Evolutionary conservation across 2,888 invertebrate genomes (phyloP).

Genomic region (Aspidiotus destructor): DNA sequence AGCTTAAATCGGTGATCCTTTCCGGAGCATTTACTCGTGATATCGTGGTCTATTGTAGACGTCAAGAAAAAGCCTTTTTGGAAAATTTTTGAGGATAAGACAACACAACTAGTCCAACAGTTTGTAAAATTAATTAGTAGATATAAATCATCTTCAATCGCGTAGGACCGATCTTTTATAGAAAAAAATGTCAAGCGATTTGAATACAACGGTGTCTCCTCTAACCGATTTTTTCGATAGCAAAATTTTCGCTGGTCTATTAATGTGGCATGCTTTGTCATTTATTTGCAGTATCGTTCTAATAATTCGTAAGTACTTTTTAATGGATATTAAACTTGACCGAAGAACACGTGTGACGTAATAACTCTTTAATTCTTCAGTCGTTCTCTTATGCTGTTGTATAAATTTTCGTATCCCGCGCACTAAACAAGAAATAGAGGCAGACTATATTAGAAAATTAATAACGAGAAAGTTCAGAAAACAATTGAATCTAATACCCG

Average conservation of each 20-base stretch:
- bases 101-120: too few relatives aligned
- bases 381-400: constrained; percentile 80
- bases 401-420: constrained; percentile 82
- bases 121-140: too few relatives aligned
- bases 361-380: constrained; percentile 45
- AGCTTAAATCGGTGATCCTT: too few relatives aligned
- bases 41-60: too few relatives aligned
- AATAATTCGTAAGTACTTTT: constrained; percentile 2
- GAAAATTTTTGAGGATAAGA: too few relatives aligned
- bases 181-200: too few relatives aligned
- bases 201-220: background rate
- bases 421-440: constrained; percentile 91
- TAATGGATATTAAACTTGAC: background rate
- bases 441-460: constrained; percentile 75
- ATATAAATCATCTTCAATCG: too few relatives aligned
- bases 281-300: constrained; percentile 7
- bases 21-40: too few relatives aligned
- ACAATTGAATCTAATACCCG: constrained; percentile 68
- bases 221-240: constrained; percentile 5
- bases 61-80: too few relatives aligned
- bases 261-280: constrained; percentile 21
- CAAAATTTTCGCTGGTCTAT: background rate
- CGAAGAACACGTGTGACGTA: background rate
- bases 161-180: too few relatives aligned
- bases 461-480: constrained; percentile 73